Evolutionary conservation across 1,140 invertebrate species (phyloP), one percentile per base, ranked within the genome.

Genomic region (Olivierus martensii): DNA sequence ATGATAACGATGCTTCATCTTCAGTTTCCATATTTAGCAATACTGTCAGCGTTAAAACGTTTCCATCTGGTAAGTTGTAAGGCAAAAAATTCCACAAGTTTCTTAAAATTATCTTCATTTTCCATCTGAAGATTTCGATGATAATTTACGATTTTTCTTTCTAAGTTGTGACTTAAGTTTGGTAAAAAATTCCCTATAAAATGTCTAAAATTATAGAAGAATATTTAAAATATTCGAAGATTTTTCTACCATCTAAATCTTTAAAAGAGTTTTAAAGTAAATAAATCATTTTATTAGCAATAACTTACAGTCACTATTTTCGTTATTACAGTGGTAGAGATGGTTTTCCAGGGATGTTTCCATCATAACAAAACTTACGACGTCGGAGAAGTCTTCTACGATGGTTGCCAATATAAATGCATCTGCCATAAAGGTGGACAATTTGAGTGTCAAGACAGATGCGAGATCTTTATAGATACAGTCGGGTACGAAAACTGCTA

Each of bases 371-470:
- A 77, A 46, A 81, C 81, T 0, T 78, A 86, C 57, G 70, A 76
- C 49, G 73, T 78, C 49, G 82, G 84, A 12, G 76, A 83, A 58
- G 78, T 73, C 14, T 78, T 87, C 62, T 77, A 86, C 61, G 80
- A 87, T 38, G 84, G 79, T 3, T 92, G 87, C 63, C 75, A 81
- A 21, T 76, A 78, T 59, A 76, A 79, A 14, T 92, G 87, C 61
- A 69, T 76, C 43, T 91, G 87, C 61, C 79, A 81, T 57, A 74
- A 74, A 28, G 79, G 75, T 39, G 85, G 85, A 28, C 68, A 78
- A 56, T 68, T 84, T 1, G 76, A 77, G 4, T 89, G 85, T 61
- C 78, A 80, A 61, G 77, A 81, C 17, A 78, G 83, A 73, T 75
- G 65, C 52, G 58, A 59, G 34, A 42, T 61, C 68, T 38, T 71